Percentiles rank a stretch among this genome's conserved stretches.
These are phyloP conservation scores for Mixornis gularis DNA, from an alignment of 2,113 vertebrate species.

Conservation along the genomic window DNA sequence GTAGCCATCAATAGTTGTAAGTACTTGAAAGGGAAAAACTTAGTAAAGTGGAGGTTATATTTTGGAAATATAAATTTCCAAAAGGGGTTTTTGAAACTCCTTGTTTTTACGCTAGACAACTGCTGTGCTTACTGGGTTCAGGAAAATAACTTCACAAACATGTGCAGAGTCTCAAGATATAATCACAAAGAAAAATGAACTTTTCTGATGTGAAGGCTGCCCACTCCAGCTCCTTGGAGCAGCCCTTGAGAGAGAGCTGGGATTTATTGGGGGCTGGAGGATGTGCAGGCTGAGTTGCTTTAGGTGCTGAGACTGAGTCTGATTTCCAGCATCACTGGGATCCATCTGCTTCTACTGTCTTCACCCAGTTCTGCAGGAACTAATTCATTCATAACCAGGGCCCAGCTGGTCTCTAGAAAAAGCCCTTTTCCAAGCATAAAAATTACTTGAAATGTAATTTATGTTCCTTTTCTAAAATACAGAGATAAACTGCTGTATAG, in stretches of 20 bases:
- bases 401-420: neutral
- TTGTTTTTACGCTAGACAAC: neutral
- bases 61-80: no score
- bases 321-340: neutral
- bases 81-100: no score
- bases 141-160: neutral
- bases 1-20: neutral
- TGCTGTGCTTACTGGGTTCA: neutral
- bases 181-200: neutral
- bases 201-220: neutral
- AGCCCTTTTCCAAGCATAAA: neutral
- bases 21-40: neutral
- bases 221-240: neutral
- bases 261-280: neutral
- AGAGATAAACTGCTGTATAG: neutral
- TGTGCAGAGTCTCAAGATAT: neutral
- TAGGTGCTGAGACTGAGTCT: neutral
- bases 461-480: neutral
- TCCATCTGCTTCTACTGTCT: neutral
- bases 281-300: rapidly evolving
- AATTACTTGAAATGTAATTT: neutral
- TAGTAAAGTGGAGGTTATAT: neutral
- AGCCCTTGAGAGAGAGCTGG: neutral
- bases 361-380: neutral
- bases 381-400: neutral